phyloP scores from a whole-genome alignment of 2,888 invertebrate genomes.

The Sinopyrophorus schimmeli region DNA sequence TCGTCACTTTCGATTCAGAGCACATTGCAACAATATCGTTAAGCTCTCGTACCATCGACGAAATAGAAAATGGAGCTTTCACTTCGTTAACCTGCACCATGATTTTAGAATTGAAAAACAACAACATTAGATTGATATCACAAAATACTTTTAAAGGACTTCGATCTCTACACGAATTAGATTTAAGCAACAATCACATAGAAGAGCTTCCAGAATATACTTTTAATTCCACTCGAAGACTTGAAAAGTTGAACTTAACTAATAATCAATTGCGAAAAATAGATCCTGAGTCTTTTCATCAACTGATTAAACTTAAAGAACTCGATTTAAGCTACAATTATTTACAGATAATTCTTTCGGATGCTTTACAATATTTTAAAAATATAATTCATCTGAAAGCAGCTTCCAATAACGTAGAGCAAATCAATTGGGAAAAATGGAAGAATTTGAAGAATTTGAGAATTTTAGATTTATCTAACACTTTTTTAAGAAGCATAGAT shows the following conservation, averaged over 20 bases:
- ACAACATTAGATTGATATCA: slow-evolving; percentile 38
- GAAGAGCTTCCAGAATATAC: slow-evolving; percentile 25
- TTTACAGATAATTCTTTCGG: slow-evolving; percentile 21
- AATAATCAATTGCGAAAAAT: slow-evolving; percentile 32
- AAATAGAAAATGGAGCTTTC: slow-evolving; percentile 43
- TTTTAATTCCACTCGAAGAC: slow-evolving; percentile 25
- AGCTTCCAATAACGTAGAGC: slow-evolving; percentile 35
- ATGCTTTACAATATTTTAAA: slow-evolving; percentile 27
- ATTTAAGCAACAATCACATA: slow-evolving; percentile 38
- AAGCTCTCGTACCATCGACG: slow-evolving; percentile 37
- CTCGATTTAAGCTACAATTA: slow-evolving; percentile 36
- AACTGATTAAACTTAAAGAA: slow-evolving; percentile 27
- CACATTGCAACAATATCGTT: slow-evolving; percentile 40
- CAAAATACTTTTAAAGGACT: slow-evolving; percentile 34
- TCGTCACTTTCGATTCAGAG: slow-evolving; percentile 41
- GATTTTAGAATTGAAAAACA: slow-evolving; percentile 40
- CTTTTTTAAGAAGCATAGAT: slow-evolving; percentile 35
- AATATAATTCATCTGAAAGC: slow-evolving; percentile 37
- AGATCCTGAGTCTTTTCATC: slow-evolving; percentile 26
- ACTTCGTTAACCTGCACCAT: slow-evolving; percentile 41
- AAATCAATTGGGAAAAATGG: slow-evolving; percentile 37
- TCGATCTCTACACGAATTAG: slow-evolving; percentile 29
- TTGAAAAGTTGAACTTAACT: slow-evolving; percentile 35
- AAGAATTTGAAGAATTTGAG: slow-evolving; percentile 29
- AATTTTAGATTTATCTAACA: slow-evolving; percentile 31